These are phyloP conservation scores for Diachasma alloeum DNA, from an alignment of 1,140 invertebrate genomes.

Conservation along the genomic window DNA sequence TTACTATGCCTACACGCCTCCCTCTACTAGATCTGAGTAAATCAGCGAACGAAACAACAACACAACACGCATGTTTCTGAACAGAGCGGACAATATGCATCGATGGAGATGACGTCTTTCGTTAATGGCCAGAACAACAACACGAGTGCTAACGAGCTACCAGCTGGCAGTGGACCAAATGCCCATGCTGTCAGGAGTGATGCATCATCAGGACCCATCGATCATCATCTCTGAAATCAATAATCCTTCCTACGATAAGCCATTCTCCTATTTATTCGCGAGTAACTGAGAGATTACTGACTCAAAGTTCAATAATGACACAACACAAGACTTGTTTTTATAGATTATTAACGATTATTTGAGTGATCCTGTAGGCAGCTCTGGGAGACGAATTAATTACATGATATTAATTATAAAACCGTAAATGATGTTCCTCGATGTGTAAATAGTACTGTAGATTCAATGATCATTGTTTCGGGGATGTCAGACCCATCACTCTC, in stretches of 20 bases:
- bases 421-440: neutral
- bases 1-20: slow-evolving; percentile 55
- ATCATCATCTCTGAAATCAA: neutral
- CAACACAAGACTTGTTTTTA: neutral
- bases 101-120: slow-evolving; percentile 71
- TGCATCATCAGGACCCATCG: neutral
- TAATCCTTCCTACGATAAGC: neutral
- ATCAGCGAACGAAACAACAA: slow-evolving; percentile 58
- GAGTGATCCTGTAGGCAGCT: neutral
- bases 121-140: slow-evolving; percentile 71
- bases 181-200: neutral
- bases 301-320: neutral
- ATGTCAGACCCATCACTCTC: neutral
- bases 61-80: slow-evolving; percentile 65
- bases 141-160: slow-evolving; percentile 49
- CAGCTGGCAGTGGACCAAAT: slow-evolving; percentile 35
- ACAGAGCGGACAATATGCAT: slow-evolving; percentile 62
- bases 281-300: neutral
- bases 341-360: neutral
- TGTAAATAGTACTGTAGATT: neutral
- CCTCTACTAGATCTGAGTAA: slow-evolving; percentile 60
- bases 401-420: neutral
- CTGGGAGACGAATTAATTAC: neutral
- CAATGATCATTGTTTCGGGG: neutral
- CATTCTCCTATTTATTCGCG: neutral